Evolutionary conservation across 2,888 invertebrate genomes (phyloP).

Genomic region (Drosophila sordidula): DNA sequence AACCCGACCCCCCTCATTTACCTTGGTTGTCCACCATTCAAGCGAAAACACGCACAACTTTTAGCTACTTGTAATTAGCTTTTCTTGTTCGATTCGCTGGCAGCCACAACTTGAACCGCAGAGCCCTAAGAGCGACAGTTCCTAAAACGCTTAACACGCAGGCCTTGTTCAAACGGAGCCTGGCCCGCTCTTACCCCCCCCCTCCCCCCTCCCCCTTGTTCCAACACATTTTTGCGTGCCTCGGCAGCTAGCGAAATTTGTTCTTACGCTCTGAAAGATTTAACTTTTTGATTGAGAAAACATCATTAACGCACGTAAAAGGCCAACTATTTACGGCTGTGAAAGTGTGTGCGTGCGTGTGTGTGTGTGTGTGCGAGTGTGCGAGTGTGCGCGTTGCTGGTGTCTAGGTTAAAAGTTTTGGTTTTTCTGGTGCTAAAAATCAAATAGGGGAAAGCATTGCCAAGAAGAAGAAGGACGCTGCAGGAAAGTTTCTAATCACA

Average conservation of each 20-base stretch:
- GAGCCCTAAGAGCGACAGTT: slow-evolving; percentile 49
- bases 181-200: neutral
- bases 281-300: slow-evolving; percentile 83
- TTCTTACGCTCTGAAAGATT: slow-evolving; percentile 73
- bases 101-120: slow-evolving; percentile 46
- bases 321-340: slow-evolving; percentile 71
- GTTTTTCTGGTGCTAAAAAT: slow-evolving; percentile 75
- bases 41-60: slow-evolving; percentile 74
- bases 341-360: slow-evolving; percentile 7
- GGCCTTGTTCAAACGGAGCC: slow-evolving; percentile 35
- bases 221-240: slow-evolving; percentile 68
- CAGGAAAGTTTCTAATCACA: slow-evolving; percentile 82
- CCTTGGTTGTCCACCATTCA: slow-evolving; percentile 51
- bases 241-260: slow-evolving; percentile 59
- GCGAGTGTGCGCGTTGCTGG: slow-evolving; percentile 10
- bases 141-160: slow-evolving; percentile 68
- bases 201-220: slow-evolving; percentile 13
- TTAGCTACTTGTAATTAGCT: slow-evolving; percentile 79
- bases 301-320: slow-evolving; percentile 82
- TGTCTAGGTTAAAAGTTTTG: slow-evolving; percentile 75
- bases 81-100: slow-evolving; percentile 78
- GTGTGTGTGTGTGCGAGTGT: slow-evolving; percentile 11
- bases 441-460: slow-evolving; percentile 69
- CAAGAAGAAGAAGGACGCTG: slow-evolving; percentile 35
- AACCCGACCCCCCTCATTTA: neutral